Base-by-base conservation (phyloP, 2,113 vertebrate genomes). In the Lathamus discolor region DNA sequence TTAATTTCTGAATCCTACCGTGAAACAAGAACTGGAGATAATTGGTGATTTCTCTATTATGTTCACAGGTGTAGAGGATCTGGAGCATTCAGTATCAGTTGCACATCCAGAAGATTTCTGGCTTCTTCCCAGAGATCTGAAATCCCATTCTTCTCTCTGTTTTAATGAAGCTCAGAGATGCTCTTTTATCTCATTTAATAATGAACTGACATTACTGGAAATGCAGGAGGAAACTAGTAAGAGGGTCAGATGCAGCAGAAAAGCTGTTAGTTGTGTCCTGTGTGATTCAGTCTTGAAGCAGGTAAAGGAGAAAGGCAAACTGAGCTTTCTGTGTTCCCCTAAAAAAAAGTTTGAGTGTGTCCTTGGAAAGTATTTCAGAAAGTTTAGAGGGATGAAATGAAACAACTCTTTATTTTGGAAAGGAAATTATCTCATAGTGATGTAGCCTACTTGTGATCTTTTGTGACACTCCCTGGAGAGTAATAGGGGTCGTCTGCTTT, bases 231-330 rank as follows among this genome's bases (percentile, higher is more conserved):
- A 97, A 76, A 72, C 92, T 33, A 59, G 88, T 35, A 78, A 59
- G 57, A 98, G 92, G 82, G 82, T 95, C 86, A 97, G 94, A 95
- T 98, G 98, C 93, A 98, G 98, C 1, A 46, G 97, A 57, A 97
- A 96, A 61, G 94, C 97, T 5, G 97, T 98, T 86, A 98, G 97
- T 6, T 98, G 98, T 79, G 97, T 98, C 41, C 96, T 98, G 67
- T 98, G 98, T 62, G 98, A 93, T 82, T 97, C 51, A 2, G 62
- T 96, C 63, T 94, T 97, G 84, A 97, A 97, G 91, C 98, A 98
- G 98, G 97, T 98, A 91, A 98, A 29, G 35, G 10, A 2, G 51
- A 86, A 72, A 79, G 19, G 35, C 16, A 63, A 83, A 85, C 2
- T 1, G 5, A 90, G 22, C 29, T 80, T 46, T 27, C 41, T 63